Conservation (phyloP, 2,888 invertebrate species). For the Orthosia incerta region DNA sequence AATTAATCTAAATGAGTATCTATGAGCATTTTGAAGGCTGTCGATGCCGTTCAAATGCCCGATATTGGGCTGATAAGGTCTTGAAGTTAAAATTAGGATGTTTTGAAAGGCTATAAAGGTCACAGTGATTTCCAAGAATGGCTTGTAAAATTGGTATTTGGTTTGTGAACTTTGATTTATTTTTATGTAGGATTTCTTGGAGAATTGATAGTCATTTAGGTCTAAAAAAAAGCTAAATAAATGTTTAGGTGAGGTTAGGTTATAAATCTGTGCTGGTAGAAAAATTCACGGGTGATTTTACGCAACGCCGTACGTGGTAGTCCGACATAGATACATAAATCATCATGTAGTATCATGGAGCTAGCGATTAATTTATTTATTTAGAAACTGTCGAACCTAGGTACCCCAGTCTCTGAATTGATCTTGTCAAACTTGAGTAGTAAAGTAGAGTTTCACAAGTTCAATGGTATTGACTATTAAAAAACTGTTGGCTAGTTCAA, state of each 20-base stretch:
- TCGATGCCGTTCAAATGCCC: background rate
- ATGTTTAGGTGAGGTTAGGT: no score
- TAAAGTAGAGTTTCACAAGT: no score
- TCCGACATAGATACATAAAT: no score
- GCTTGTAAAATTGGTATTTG: background rate
- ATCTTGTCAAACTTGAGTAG: no score
- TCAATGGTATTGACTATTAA: no score
- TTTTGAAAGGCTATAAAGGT: background rate
- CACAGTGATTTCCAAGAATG: background rate
- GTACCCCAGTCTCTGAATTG: no score
- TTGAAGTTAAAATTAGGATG: constrained; percentile 25
- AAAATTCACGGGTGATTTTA: background rate
- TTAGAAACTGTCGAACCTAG: no score
- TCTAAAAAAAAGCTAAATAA: background rate
- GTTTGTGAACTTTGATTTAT: background rate
- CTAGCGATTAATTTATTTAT: background rate
- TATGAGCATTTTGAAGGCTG: constrained; percentile 30
- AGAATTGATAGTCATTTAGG: background rate
- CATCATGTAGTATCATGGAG: background rate
- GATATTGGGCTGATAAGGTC: constrained; percentile 17
- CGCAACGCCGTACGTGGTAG: background rate
- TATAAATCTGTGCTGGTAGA: background rate
- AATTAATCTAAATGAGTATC: constrained; percentile 61
- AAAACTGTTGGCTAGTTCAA: no score
- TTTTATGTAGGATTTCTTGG: background rate